Evolutionary conservation across 2,888 invertebrate species (phyloP).

Genomic region (Rotaria macrura): DNA sequence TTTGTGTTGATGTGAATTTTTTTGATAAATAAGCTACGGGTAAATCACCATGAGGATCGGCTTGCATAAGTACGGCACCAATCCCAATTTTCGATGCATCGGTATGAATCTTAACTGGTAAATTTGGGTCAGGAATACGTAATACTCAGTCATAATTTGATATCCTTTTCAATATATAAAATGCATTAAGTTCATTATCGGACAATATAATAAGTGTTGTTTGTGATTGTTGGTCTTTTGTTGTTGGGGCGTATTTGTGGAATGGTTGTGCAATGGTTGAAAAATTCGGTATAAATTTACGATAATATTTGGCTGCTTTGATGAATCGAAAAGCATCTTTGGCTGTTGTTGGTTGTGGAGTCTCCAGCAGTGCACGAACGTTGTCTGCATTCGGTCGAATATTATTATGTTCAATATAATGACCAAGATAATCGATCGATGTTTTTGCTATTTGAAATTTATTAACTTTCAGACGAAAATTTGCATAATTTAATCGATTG

Average conservation of each 20-base stretch:
- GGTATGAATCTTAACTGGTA: neutral
- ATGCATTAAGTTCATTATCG: neutral
- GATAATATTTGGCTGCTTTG: neutral
- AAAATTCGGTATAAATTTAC: neutral
- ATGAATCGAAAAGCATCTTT: neutral
- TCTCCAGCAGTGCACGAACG: neutral
- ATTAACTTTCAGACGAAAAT: neutral
- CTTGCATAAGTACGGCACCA: constrained; percentile 21
- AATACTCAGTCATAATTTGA: neutral
- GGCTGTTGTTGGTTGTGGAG: neutral
- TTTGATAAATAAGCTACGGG: too few species aligned
- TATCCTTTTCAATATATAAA: neutral
- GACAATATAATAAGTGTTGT: neutral
- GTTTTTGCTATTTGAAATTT: neutral
- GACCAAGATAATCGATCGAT: neutral
- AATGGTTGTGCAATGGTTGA: neutral
- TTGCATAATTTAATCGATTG: neutral
- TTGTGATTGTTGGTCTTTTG: neutral
- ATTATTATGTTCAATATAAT: neutral
- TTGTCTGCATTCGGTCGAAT: neutral
- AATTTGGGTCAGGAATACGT: neutral
- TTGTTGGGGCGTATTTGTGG: neutral
- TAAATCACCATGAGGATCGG: neutral
- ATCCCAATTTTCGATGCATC: constrained; percentile 19
- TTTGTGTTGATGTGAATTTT: too few species aligned